A percentile compares a stretch with the other conserved stretches of the same genome.
These are phyloP conservation scores for Tricholauxania praeusta DNA, from an alignment of 2,888 invertebrate genomes.

Conservation along the genomic window DNA sequence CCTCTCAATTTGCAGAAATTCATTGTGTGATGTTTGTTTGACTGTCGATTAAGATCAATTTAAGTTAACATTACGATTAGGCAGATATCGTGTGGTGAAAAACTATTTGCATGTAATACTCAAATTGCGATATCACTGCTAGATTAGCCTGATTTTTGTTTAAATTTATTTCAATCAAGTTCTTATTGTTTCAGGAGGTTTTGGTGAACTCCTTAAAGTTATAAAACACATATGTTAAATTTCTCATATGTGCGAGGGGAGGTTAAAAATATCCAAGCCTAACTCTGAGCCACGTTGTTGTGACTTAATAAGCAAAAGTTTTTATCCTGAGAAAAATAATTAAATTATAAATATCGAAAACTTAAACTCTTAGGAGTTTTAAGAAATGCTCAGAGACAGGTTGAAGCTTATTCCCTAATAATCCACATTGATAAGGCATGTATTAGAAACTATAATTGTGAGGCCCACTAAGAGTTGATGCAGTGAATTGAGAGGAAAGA, in stretches of 20 bases:
- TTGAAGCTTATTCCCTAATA: too few species aligned
- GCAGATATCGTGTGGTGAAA: constrained; percentile 13
- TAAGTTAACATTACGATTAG: constrained; percentile 1
- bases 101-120: constrained; percentile 23
- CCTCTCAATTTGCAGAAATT: neutral
- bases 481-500: too few species aligned
- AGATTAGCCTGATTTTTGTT: neutral
- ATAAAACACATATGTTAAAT: constrained; percentile 2
- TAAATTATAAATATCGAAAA: too few species aligned
- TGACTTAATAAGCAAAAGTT: too few species aligned
- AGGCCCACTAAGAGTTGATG: too few species aligned
- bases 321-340: too few species aligned
- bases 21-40: constrained; percentile 10
- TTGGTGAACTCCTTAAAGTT: neutral
- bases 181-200: constrained; percentile 21
- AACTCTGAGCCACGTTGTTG: too few species aligned
- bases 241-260: neutral
- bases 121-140: constrained; percentile 1
- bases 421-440: too few species aligned
- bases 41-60: constrained; percentile 30
- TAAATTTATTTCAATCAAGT: constrained; percentile 20
- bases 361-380: too few species aligned
- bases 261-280: too few species aligned
- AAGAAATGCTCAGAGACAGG: too few species aligned
- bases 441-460: too few species aligned